A percentile compares a stretch with the other conserved stretches of the same genome.
Evolutionary conservation across 2,888 invertebrate species (phyloP).

Genomic region (Dryocosmus kuriphilus): DNA sequence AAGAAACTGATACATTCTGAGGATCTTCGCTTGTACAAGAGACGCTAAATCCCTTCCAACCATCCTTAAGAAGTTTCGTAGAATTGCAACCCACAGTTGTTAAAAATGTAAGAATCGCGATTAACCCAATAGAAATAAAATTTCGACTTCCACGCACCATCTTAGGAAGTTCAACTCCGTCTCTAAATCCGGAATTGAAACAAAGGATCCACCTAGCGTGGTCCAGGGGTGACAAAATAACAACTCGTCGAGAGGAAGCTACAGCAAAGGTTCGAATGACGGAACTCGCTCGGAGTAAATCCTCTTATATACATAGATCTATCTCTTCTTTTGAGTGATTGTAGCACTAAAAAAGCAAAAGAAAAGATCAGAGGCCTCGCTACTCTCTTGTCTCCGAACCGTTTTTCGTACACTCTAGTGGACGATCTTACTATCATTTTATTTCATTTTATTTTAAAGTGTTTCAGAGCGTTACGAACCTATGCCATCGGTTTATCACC

Average conservation of each 20-base stretch:
- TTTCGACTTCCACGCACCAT: neutral
- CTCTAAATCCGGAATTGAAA: neutral
- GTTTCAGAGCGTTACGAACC: slow-evolving; percentile 74
- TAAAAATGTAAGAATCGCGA: slow-evolving; percentile 49
- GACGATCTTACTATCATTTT: slow-evolving; percentile 51
- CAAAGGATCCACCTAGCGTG: slow-evolving; percentile 45
- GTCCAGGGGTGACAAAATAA: slow-evolving; percentile 23
- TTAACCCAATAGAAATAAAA: slow-evolving; percentile 39
- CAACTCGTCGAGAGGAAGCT: slow-evolving; percentile 61
- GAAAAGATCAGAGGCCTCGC: slow-evolving; percentile 42
- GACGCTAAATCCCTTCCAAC: slow-evolving; percentile 64
- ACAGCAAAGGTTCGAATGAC: slow-evolving; percentile 67
- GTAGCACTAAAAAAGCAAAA: slow-evolving; percentile 65
- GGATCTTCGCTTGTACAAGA: slow-evolving; percentile 62
- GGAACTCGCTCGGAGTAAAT: slow-evolving; percentile 55
- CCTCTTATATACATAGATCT: slow-evolving; percentile 66
- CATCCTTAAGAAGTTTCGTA: slow-evolving; percentile 24
- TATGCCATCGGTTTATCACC: slow-evolving; percentile 44
- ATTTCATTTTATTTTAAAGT: slow-evolving; percentile 62
- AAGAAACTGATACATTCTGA: slow-evolving; percentile 76
- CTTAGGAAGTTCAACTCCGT: slow-evolving; percentile 30
- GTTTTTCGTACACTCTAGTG: slow-evolving; percentile 60
- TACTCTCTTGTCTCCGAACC: slow-evolving; percentile 58
- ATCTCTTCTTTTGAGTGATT: slow-evolving; percentile 62
- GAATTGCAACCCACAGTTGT: slow-evolving; percentile 42